Conservation (phyloP, 2,797 vertebrate species). For the Kryptopterus vitreolus region DNA sequence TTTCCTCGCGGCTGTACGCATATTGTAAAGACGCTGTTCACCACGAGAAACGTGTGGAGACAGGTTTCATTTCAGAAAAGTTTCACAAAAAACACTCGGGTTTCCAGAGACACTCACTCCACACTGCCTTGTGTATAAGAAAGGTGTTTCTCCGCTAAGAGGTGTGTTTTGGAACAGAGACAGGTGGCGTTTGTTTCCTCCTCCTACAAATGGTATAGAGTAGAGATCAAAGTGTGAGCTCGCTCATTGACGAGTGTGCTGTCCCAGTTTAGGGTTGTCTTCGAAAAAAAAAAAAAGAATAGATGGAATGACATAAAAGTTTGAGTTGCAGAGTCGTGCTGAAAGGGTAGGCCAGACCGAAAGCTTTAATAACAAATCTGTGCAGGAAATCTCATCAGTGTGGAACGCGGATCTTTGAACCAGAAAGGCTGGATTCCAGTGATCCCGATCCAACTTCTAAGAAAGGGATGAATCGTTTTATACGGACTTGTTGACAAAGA, state of each 20-base stretch:
- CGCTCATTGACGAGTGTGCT: background rate
- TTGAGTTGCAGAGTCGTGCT: background rate
- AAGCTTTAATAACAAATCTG: conserved; percentile 37
- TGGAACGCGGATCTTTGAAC: conserved; percentile 41
- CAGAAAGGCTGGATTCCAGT: conserved; percentile 41
- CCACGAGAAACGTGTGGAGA: conserved; percentile 29
- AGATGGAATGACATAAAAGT: background rate
- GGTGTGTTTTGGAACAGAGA: background rate
- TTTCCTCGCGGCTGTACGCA: conserved; percentile 14
- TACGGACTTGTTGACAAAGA: background rate
- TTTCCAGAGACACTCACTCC: background rate
- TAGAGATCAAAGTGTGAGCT: background rate
- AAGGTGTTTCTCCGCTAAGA: background rate
- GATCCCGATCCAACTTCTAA: conserved; percentile 47
- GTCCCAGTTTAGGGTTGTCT: background rate
- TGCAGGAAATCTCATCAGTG: conserved; percentile 48
- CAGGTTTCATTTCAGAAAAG: conserved; percentile 41
- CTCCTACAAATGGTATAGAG: background rate
- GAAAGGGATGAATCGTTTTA: conserved; percentile 1
- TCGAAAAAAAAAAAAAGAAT: background rate
- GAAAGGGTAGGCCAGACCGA: background rate
- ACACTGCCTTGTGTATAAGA: background rate
- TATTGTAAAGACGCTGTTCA: conserved; percentile 38
- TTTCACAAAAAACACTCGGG: background rate
- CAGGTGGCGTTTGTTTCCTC: background rate